Conservation (phyloP, 2,797 vertebrate genomes). For the Spea hammondii region DNA sequence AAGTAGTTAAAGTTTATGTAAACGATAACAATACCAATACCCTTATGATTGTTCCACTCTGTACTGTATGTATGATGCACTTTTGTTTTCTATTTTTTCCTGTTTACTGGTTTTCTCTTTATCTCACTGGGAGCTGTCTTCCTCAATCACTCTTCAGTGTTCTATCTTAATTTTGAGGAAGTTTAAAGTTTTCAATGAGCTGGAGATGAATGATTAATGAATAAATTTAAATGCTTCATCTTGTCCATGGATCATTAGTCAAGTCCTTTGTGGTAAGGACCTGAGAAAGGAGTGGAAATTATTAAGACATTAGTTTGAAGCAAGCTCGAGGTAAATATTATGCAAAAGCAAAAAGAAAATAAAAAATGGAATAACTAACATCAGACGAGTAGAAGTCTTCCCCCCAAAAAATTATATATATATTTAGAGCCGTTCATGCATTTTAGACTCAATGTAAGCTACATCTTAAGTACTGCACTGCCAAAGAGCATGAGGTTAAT, state of each 20-base stretch:
- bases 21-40: conserved; percentile 82
- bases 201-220: conserved; percentile 99
- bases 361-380: conserved; percentile 67
- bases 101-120: conserved; percentile 68
- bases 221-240: conserved; percentile 99
- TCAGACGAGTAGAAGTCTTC: conserved; percentile 72
- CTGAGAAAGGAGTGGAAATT: conserved; percentile 99
- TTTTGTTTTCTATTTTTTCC: conserved; percentile 72
- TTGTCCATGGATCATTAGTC: conserved; percentile 99
- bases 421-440: background rate
- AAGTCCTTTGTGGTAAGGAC: conserved; percentile 99
- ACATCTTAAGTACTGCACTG: no score
- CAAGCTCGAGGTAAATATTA: conserved; percentile 99
- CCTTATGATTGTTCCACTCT: conserved; percentile 71
- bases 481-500: no score
- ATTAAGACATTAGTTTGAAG: conserved; percentile 99
- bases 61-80: conserved; percentile 57
- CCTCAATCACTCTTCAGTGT: conserved; percentile 99
- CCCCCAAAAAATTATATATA: conserved; percentile 62
- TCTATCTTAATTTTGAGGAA: conserved; percentile 99
- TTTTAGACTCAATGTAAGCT: no score
- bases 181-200: conserved; percentile 99
- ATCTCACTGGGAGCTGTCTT: conserved; percentile 85
- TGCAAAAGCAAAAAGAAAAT: conserved; percentile 78
- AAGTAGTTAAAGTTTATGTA: conserved; percentile 83